These are phyloP conservation scores for Caranx ignobilis DNA, from an alignment of 2,113 vertebrate species.

Conservation along the genomic window DNA sequence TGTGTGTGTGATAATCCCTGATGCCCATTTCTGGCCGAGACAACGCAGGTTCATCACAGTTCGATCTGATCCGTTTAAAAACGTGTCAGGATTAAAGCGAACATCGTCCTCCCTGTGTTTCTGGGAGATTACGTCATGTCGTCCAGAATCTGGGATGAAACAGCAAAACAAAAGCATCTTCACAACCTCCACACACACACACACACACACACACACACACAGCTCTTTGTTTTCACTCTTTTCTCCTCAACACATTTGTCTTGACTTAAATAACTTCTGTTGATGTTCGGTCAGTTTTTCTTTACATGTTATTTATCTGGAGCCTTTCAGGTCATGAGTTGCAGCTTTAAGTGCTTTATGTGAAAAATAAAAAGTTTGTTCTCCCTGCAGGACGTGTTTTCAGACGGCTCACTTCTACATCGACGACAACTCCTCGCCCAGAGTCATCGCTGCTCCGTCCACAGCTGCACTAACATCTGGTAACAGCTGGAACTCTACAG, in stretches of 20 bases:
- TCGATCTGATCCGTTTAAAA: slow-evolving; percentile 73
- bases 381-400: slow-evolving; percentile 92
- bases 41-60: slow-evolving; percentile 60
- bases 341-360: too few relatives aligned
- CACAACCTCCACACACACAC: too few relatives aligned
- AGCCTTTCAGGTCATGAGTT: too few relatives aligned
- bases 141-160: slow-evolving; percentile 50
- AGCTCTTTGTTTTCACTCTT: not conserved
- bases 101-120: slow-evolving; percentile 71
- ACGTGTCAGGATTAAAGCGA: slow-evolving; percentile 75
- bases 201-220: not conserved
- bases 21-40: slow-evolving; percentile 74
- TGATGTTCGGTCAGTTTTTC: not conserved
- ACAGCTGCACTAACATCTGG: slow-evolving; percentile 41
- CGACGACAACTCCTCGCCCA: slow-evolving; percentile 91
- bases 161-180: slow-evolving; percentile 52
- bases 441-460: slow-evolving; percentile 88
- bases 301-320: not conserved
- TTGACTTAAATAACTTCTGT: not conserved
- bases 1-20: slow-evolving; percentile 79
- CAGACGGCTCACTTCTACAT: slow-evolving; percentile 99
- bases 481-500: slow-evolving; percentile 25
- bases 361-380: slow-evolving; percentile 18
- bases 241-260: not conserved
- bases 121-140: slow-evolving; percentile 55